phyloP scores from a whole-genome alignment of 1,140 invertebrate genomes.

The Neodiprion virginianus region DNA sequence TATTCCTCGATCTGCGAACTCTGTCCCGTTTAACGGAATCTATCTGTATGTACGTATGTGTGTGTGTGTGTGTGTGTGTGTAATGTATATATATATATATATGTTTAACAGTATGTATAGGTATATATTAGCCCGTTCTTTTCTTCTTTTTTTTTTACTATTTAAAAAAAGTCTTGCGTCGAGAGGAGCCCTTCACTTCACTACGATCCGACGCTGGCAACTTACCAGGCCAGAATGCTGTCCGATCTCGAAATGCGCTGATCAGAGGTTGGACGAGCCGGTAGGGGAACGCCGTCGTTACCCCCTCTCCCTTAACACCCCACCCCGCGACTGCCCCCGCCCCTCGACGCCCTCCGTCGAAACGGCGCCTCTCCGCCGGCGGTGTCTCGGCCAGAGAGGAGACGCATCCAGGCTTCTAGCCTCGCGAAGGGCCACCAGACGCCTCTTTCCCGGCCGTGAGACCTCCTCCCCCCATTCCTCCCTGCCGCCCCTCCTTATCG shows the following conservation, averaged over 20 bases:
- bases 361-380: not conserved
- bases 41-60: not conserved
- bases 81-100: not conserved
- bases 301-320: not conserved
- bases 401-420: slow-evolving; percentile 3
- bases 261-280: not conserved
- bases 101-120: not conserved
- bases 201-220: slow-evolving; percentile 56
- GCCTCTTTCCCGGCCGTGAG: not conserved
- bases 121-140: not conserved
- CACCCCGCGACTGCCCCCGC: slow-evolving; percentile 12
- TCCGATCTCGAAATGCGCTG: not conserved
- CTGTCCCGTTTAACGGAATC: not conserved
- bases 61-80: slow-evolving; percentile 10
- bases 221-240: slow-evolving; percentile 60
- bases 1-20: not conserved
- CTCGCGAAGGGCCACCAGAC: not conserved
- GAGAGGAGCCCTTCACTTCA: slow-evolving; percentile 2
- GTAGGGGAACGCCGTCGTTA: slow-evolving; percentile 16
- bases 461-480: not conserved
- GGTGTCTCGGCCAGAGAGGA: not conserved
- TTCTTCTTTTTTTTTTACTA: not conserved
- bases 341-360: not conserved
- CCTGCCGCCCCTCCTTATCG: slow-evolving; percentile 17
- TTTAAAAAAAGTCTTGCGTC: not conserved